phyloP scores from a whole-genome alignment of 64 coral and sea anemone species.

The Acropora yongei region DNA sequence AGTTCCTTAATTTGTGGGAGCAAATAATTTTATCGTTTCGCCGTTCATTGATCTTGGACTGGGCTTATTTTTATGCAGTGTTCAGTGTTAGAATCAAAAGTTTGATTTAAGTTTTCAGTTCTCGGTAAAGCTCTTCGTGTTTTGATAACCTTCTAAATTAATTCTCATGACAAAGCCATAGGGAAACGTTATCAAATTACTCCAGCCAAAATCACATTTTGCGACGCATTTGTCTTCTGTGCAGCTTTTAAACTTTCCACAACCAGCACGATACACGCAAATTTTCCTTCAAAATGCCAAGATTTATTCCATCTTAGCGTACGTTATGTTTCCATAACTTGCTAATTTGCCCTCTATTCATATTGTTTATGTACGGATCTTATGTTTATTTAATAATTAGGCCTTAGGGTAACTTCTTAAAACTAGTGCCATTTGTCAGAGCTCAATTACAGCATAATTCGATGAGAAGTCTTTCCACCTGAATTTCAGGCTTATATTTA shows the following conservation, averaged over 20 bases:
- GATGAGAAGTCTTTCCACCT: no score
- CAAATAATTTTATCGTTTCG: background rate
- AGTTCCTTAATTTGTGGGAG: no score
- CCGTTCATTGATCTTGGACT: no score
- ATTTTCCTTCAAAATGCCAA: background rate
- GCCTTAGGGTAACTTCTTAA: background rate
- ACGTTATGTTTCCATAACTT: background rate
- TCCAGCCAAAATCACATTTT: background rate
- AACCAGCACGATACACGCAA: no score
- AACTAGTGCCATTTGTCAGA: no score
- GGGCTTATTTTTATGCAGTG: no score
- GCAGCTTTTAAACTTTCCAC: background rate
- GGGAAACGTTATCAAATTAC: background rate
- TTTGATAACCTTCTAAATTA: background rate
- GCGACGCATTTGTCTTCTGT: no score
- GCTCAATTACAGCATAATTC: no score
- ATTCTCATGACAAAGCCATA: no score
- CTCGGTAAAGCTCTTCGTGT: background rate
- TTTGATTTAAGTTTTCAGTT: background rate
- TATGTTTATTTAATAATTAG: constrained; percentile 1
- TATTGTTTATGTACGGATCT: background rate
- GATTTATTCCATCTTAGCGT: background rate
- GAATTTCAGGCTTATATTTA: background rate
- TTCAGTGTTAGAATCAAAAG: background rate
- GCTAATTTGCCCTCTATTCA: background rate